phyloP scores from a whole-genome alignment of 2,797 vertebrate species.

The Parambassis ranga region DNA sequence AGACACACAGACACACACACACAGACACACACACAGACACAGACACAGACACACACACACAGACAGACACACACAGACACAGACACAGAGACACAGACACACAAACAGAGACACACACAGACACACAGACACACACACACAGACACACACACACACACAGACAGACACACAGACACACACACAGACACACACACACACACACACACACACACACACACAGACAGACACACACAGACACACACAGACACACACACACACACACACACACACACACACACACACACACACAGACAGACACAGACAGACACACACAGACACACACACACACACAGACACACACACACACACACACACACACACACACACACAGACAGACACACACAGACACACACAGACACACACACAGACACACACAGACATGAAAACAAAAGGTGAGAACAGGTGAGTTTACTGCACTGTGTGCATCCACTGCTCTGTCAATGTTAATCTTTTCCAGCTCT shows the following conservation, averaged over 20 bases:
- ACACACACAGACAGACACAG: background rate
- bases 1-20: background rate
- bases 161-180: background rate
- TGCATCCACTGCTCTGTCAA: no score
- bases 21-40: background rate
- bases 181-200: background rate
- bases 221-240: background rate
- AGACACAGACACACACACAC: background rate
- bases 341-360: background rate
- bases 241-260: background rate
- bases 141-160: background rate
- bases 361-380: background rate
- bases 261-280: background rate
- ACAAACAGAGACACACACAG: background rate
- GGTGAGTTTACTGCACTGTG: no score
- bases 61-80: background rate
- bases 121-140: background rate
- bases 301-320: background rate
- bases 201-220: background rate
- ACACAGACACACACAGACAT: background rate
- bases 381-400: background rate
- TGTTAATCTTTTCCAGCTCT: no score
- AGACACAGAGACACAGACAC: background rate
- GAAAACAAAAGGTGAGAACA: background rate
- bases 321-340: background rate